Conservation (phyloP, 1,140 invertebrate genomes). For the Lucilia sericata region DNA sequence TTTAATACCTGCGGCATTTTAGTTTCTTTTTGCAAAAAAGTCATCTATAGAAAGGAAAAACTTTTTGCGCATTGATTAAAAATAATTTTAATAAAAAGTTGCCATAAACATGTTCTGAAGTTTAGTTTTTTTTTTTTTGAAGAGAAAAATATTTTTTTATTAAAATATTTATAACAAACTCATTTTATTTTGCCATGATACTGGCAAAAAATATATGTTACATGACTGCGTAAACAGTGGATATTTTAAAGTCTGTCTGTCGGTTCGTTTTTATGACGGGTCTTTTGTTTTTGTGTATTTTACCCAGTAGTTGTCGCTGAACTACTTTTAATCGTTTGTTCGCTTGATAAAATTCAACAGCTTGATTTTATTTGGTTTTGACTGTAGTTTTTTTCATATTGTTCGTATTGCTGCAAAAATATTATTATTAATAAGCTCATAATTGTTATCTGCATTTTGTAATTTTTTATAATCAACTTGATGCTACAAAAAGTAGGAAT, state of each 20-base stretch:
- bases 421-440: constrained; percentile 18
- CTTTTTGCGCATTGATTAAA: not conserved
- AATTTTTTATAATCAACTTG: constrained; percentile 22
- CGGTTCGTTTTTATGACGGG: not conserved
- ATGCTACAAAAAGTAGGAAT: not conserved
- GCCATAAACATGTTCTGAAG: not conserved
- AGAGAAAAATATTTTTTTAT: not conserved
- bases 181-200: not conserved
- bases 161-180: constrained; percentile 7
- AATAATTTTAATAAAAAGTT: not conserved
- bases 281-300: not conserved
- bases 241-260: not conserved
- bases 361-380: not conserved
- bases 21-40: not conserved
- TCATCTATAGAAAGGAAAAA: not conserved
- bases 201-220: not conserved
- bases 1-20: not conserved
- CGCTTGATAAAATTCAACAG: not conserved
- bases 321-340: constrained; percentile 23
- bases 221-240: not conserved
- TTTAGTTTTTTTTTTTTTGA: not conserved
- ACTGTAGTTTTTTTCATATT: not conserved
- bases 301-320: not conserved
- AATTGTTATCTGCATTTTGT: constrained; percentile 13
- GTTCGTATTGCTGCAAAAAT: not conserved